Evolutionary conservation across 2,113 vertebrate species (phyloP), one percentile per base, ranked within the genome.

Genomic region (Spea bombifrons): DNA sequence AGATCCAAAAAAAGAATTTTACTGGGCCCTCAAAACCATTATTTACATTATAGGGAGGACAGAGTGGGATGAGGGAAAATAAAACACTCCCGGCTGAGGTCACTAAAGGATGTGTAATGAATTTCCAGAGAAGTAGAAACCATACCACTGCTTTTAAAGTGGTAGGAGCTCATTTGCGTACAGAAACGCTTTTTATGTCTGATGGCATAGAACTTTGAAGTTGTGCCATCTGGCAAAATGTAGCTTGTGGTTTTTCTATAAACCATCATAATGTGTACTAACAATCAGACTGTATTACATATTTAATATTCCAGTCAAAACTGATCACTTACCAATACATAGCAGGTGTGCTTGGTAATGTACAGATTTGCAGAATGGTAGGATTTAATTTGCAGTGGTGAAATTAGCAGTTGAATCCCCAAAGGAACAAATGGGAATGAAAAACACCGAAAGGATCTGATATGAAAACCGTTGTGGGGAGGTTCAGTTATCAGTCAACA

Each of bases 251-350:
- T 66, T 16, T 59, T 68, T 76, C 8, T 68, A 59, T 16, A 69
- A 59, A 30, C 46, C 52, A 17, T 53, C 65, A 65, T 76, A 12
- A 50, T 76, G 57, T 68, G 65, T 76, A 76, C 68, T 76, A 65
- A 76, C 59, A 57, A 66, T 76, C 50, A 76, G 66, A 16, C 49
- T 76, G 59, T 43, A 69, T 66, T 59, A 66, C 75, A 76, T 65
- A 68, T 76, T 76, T 69, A 48, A 76, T 57, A 76, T 76, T 76
- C 66, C 46, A 69, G 66, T 47, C 64, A 49, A 50, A 66, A 69
- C 66, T 30, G 43, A 68, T 69, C 66, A 46, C 8, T 76, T 76
- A 68, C 75, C 49, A 47, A 76, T n/a, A 69, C 66, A 43, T 64
- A 67, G 75, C 75, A 76, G 75, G 63, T 68, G 73, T 68, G 43